Base-by-base conservation (phyloP, 2,797 vertebrate species). In the Oryzias dopingdopingensis region DNA sequence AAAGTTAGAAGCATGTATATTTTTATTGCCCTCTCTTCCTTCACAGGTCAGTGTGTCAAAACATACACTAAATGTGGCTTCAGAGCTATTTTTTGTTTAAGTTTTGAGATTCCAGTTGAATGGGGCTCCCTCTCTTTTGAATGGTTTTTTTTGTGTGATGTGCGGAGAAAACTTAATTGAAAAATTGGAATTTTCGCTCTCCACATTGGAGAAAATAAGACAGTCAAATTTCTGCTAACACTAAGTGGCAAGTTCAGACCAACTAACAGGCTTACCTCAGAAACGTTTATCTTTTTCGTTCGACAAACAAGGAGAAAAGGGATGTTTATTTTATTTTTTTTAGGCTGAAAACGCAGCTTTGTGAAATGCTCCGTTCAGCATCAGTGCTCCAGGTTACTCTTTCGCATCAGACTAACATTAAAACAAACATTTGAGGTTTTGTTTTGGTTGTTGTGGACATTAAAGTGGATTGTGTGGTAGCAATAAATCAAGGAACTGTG, bases 161-260 rank as follows among this genome's bases (percentile, higher is more conserved):
- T 74, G 86, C 67, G 52, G 73, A 78, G 76, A 87, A 74, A 81
- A 73, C 70, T 80, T 82, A 62, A 83, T 77, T 80, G 71, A 87
- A 78, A 74, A 68, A 72, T 81, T 84, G 51, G 48, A 79, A 52
- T 86, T 76, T 76, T 85, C 83, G 57, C 74, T 89, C 91, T 92
- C 90, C 92, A 93, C 91, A 92, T 92, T 91, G 91, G 91, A 92
- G 90, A 88, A 83, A 74, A 73, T 77, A 70, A 76, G 81, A 82
- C 61, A 4, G 79, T 88, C 70, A 65, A 76, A 82, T 75, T 77
- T 67, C 77, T 81, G 81, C 79, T 80, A 87, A 88, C 86, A 82
- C 84, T 80, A 85, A 79, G 81, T 84, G 76, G 78, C 80, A 77
- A 70, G 78, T 87, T 85, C 74, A 71, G 84, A 87, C 80, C 86